A percentile compares a stretch with the other conserved stretches of the same genome.
Evolutionary conservation across 2,113 vertebrate genomes (phyloP).

Genomic region (Cheilinus undulatus): DNA sequence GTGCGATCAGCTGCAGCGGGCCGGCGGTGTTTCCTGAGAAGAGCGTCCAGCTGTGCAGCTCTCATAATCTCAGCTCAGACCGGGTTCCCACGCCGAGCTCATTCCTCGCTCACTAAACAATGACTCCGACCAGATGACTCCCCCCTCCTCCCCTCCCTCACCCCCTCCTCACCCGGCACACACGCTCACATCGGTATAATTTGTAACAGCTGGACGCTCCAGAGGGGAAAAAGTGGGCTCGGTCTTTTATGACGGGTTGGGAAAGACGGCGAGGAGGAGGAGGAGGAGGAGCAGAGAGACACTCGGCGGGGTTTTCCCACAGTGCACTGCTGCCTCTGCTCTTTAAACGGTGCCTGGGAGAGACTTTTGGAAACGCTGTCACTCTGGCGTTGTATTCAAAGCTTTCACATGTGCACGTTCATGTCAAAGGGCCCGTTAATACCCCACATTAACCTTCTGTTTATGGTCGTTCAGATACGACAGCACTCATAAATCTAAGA

Average conservation of each 20-base stretch:
- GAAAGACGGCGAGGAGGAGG: conserved; percentile 26
- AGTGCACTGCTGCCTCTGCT: conserved; percentile 37
- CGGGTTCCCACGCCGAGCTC: conserved; percentile 80
- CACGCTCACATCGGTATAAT: conserved; percentile 72
- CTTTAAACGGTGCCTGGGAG: too few relatives aligned
- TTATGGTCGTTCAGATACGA: too few relatives aligned
- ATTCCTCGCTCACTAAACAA: conserved; percentile 76
- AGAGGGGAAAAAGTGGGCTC: conserved; percentile 25
- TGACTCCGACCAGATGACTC: conserved; percentile 58
- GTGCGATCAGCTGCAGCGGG: conserved; percentile 19
- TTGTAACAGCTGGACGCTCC: conserved; percentile 76
- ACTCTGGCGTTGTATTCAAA: too few relatives aligned
- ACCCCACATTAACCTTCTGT: too few relatives aligned
- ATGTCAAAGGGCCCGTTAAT: too few relatives aligned
- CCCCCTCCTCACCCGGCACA: neutral
- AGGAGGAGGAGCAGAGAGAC: conserved; percentile 33
- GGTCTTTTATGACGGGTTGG: conserved; percentile 60
- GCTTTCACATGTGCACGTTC: too few relatives aligned
- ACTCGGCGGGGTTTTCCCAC: conserved; percentile 67
- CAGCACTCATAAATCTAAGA: too few relatives aligned
- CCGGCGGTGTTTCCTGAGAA: neutral
- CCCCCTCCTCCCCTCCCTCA: neutral
- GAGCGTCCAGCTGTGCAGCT: conserved; percentile 63
- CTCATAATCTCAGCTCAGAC: conserved; percentile 47
- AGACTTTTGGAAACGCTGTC: too few relatives aligned